Evolutionary conservation across 2,888 invertebrate species (phyloP).

Genomic region (Nephrotoma guestfalica): DNA sequence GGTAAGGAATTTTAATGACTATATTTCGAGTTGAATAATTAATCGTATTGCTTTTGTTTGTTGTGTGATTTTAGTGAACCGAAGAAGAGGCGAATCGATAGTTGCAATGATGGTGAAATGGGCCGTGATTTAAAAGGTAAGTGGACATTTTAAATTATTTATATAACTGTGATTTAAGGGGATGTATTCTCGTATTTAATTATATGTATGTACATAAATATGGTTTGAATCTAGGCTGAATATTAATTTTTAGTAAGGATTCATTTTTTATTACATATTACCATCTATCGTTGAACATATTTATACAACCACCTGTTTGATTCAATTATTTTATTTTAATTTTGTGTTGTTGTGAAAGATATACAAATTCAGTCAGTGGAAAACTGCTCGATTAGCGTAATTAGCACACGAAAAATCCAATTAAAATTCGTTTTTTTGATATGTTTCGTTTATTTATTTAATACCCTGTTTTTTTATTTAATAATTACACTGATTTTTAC

Average conservation of each 20-base stretch:
- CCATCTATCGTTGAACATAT: neutral
- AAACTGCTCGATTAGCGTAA: neutral
- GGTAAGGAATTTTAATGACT: neutral
- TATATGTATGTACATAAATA: neutral
- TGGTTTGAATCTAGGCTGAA: neutral
- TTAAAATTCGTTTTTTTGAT: neutral
- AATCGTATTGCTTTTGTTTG: conserved; percentile 5
- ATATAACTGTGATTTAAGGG: neutral
- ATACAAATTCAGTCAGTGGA: neutral
- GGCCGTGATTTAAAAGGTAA: conserved; percentile 39
- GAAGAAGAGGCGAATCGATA: conserved; percentile 28
- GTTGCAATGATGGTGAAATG: conserved; percentile 20
- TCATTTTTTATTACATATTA: neutral
- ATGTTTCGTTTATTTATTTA: conserved; percentile 4
- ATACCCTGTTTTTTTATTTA: neutral
- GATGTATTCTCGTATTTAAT: neutral
- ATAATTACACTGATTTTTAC: neutral
- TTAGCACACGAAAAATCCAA: neutral
- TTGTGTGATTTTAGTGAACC: conserved; percentile 22
- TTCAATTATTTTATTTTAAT: neutral
- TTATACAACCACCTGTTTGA: neutral
- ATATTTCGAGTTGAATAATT: neutral
- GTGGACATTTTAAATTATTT: conserved; percentile 16
- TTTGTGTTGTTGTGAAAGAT: neutral
- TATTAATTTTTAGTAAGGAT: neutral